Percentiles rank a stretch among this genome's conserved stretches.
phyloP scores from a whole-genome alignment of 2,113 vertebrate genomes.

The Corythaeola cristata region DNA sequence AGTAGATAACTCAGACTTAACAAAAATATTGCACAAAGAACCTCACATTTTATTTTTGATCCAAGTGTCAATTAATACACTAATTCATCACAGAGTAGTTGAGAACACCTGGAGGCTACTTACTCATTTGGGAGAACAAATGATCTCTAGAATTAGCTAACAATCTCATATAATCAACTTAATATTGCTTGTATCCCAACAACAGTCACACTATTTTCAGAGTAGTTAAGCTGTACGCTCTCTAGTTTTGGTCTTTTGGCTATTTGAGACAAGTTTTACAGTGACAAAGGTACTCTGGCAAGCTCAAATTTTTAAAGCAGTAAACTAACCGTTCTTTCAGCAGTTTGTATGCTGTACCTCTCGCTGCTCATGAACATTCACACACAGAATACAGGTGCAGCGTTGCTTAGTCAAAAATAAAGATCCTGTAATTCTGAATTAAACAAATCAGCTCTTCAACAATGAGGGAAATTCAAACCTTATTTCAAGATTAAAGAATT shows the following conservation, averaged over 20 bases:
- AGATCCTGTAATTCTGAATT: not conserved
- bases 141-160: not conserved
- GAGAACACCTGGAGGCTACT: not conserved
- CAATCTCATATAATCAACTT: not conserved
- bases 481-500: not conserved
- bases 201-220: not conserved
- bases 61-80: not conserved
- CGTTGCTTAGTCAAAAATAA: not conserved
- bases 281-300: not conserved
- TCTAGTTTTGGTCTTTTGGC: not conserved
- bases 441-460: not conserved
- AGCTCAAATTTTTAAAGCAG: not conserved
- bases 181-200: not conserved
- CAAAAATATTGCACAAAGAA: not conserved
- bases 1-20: not conserved
- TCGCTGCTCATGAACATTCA: not conserved
- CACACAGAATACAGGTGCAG: not conserved
- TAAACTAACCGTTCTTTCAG: not conserved
- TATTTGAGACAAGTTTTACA: not conserved
- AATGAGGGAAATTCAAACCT: not conserved
- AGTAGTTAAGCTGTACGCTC: rapidly evolving
- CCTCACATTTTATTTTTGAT: not conserved
- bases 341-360: not conserved
- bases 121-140: not conserved
- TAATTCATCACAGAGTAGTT: not conserved